These are phyloP conservation scores for Acanthosepion esculentum DNA, from an alignment of 2,888 invertebrate species.

Conservation along the genomic window DNA sequence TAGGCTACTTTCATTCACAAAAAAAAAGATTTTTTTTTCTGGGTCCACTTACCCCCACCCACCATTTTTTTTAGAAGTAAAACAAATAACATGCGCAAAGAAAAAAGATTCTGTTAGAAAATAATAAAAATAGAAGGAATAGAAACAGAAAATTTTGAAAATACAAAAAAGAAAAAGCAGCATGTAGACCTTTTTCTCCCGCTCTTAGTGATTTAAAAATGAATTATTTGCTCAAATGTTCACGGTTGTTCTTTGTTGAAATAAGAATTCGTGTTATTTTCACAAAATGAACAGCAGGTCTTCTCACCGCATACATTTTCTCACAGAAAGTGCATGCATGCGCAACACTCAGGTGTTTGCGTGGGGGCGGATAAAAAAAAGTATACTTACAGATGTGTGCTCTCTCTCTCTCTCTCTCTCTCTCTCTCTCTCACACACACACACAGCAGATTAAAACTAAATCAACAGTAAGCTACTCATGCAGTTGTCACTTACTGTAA, in stretches of 20 bases:
- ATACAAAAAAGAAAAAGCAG: not conserved
- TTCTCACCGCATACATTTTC: not conserved
- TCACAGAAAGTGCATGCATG: not conserved
- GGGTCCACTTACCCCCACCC: not conserved
- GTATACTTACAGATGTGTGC: not conserved
- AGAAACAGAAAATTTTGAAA: not conserved
- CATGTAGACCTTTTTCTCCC: not conserved
- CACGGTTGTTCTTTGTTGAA: not conserved
- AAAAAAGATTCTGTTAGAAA: not conserved
- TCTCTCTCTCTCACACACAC: not conserved
- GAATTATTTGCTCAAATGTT: not conserved
- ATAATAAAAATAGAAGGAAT: not conserved
- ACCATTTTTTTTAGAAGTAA: not conserved
- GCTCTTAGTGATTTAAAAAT: not conserved
- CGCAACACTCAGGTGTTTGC: not conserved
- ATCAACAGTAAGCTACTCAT: not conserved
- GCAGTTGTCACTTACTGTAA: not conserved
- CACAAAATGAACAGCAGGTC: not conserved
- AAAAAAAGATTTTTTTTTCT: not conserved
- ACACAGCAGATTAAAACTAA: not conserved
- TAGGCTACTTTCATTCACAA: conserved; percentile 33
- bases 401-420: not conserved
- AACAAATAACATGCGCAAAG: not conserved
- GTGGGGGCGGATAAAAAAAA: not conserved
- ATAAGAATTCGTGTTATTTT: not conserved